Evolutionary conservation across 2,113 vertebrate species (phyloP), one percentile per base, ranked within the genome.

Genomic region (Malaclemys terrapin): DNA sequence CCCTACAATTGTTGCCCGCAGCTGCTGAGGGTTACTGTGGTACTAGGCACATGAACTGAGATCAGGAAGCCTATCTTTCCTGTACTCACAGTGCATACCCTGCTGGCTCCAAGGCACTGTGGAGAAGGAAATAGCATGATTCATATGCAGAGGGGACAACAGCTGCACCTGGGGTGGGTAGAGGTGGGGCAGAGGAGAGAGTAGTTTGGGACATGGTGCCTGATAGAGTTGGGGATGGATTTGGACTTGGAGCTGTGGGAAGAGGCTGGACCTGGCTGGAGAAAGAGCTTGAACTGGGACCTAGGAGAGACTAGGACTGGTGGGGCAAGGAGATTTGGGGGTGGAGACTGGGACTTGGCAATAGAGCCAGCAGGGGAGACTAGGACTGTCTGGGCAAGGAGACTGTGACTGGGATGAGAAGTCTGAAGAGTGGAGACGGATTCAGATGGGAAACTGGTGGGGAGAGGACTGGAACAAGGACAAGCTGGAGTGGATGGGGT

Each of bases 381-480:
- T 65, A 65, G 31, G 62, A 16, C 62, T 65, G 25, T 25, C 42
- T 56, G 56, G 91, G 93, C 80, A 76, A 38, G 81, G 85, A 95
- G 90, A 96, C 87, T 75, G 92, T 91, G 89, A 89, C 57, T 72
- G 45, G 2, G 12, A 92, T 89, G 93, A 96, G 53, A 24, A 95
- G 79, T 76, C 79, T 47, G 79, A 95, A 24, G 45, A 96, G 72
- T 10, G 47, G 57, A 92, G 93, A 83, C 91, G 91, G 90, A 47
- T 29, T 0, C 4, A 87, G 89, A 84, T 45, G 82, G 93, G 85
- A 57, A 3, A 1, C 81, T 83, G 85, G 5, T 35, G 59, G 57
- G 11, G 14, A 35, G 13, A 65, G 59, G 29, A 87, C 54, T 96
- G 35, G 79, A 96, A 50, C 88, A 95, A 88, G 94, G 95, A 75